Conservation (phyloP, 30 jellyfish, hydroid and myxozoan species). For the Aurelia coerulea region DNA sequence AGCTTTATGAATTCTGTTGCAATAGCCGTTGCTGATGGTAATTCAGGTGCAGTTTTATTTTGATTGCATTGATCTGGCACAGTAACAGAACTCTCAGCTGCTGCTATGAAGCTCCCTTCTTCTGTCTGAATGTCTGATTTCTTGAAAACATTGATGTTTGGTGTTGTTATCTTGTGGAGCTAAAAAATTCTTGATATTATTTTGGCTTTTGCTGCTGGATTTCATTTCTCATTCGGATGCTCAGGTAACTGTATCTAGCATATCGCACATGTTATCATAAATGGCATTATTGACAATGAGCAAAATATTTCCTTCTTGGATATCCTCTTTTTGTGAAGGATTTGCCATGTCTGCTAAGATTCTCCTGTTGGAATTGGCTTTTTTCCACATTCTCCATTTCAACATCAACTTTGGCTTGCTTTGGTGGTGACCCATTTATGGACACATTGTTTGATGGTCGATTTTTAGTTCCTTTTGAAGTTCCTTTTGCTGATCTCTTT, state of each 20-base stretch:
- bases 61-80: not conserved
- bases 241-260: not conserved
- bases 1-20: slow-evolving; percentile 32
- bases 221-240: slow-evolving; percentile 2
- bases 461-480: too few species aligned
- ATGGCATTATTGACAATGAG: not conserved
- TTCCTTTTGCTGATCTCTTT: too few species aligned
- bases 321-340: not conserved
- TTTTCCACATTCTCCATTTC: not conserved
- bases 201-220: slow-evolving; percentile 25
- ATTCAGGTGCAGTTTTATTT: not conserved
- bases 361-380: not conserved
- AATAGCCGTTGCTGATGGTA: slow-evolving; percentile 28
- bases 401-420: slow-evolving; percentile 27
- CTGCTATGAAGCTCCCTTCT: not conserved
- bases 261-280: not conserved
- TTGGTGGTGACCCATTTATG: slow-evolving; percentile 6
- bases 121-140: slow-evolving; percentile 1
- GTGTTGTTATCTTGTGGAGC: slow-evolving; percentile 1
- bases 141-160: not conserved
- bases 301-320: not conserved
- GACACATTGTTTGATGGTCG: not conserved
- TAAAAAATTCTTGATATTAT: slow-evolving; percentile 1
- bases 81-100: not conserved
- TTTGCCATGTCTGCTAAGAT: not conserved